Evolutionary conservation across 2,888 invertebrate species (phyloP), one percentile per base, ranked within the genome.

Genomic region (Polyploca ridens): DNA sequence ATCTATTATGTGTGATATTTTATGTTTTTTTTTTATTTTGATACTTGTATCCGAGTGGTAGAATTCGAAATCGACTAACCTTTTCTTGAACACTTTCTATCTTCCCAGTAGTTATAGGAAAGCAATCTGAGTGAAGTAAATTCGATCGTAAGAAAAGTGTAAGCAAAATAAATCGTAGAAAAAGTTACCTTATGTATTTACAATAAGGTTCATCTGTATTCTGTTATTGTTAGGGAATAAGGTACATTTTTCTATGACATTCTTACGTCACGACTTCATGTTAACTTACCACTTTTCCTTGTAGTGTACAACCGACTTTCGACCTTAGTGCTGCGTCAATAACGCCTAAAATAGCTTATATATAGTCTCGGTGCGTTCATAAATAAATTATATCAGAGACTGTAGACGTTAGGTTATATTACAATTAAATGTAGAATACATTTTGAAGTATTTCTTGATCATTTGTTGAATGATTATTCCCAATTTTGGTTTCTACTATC

Each of bases 321-420:
- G 49, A 14, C 54, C 19, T 54, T 54, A 46, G 2, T 19, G 6
- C 54, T 10, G 10, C 4, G 19, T 1, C 19, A 54, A n/a, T 54
- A 54, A 54, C 16, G 54, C 10, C 4, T 54, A 54, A 54, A 54
- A 14, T 38, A 46, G 46, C 16, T 16, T 16, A 49, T 2, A 49
- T 19, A 10, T 7, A 19, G 16, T 54, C 54, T 19, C 19, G 54
- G 54, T 54, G 46, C 54, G 54, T 54, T 19, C 54, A 19, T 19
- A 49, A 49, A 54, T 62, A 63, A 63, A 61, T 66, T 63, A 66
- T 70, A 73, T 76, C 69, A 72, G 76, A 78, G 79, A 79, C 78
- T 79, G 77, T 76, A 77, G 77, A 78, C 67, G 67, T 73, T 81
- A 81, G 76, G 74, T 35, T 35, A 35, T 27, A 27, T 73, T 75